Base-by-base conservation (phyloP, 2,113 vertebrate species). In the Cardinalis cardinalis region DNA sequence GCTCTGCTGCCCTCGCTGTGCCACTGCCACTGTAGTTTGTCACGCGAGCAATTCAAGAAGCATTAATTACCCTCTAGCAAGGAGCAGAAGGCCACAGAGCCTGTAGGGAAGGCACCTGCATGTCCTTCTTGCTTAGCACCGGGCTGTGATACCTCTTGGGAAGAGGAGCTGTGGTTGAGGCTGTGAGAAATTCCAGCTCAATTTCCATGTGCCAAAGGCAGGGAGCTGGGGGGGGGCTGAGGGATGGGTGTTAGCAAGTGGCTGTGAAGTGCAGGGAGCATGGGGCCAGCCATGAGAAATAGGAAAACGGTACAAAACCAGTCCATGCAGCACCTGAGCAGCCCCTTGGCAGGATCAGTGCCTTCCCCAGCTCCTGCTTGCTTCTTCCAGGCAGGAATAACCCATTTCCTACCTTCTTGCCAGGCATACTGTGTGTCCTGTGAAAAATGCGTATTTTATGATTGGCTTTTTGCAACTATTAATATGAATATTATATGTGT, bases 211-310 rank as follows among this genome's bases (percentile, higher is more conserved):
- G 18, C 3, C 3, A 2, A 64, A 36, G 81, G n/a, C 53, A 38
- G 31, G 18, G 44, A 82, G 55, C 51, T 1, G 1, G 40, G 46
- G n/a, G 31, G 18, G 44, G 79, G 55, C 51, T 1, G 1, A 43
- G 46, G n/a, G 43, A 31, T 20, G 28, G 48, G 92, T 51, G 71
- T 95, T 95, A 89, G 79, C 48, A 0, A 40, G 79, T 52, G 21
- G 4, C 53, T 86, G 93, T 1, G 12, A 95, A 92, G 52, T 2
- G 1, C 3, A 0, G 43, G 32, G 21, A 87, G 61, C 1, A 0
- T 2, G 12, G 29, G 26, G 53, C 17, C 0, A 0, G 58, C 5
- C 26, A 18, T 26, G 17, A 43, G 65, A 34, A 63, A 9, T 0
- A 10, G 34, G 34, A 77, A 66, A 1, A 1, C 0, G 2, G 12